Percentiles rank a stretch among this genome's conserved stretches.
Conservation (phyloP, 2,888 invertebrate species). For the Meloe dianella region DNA sequence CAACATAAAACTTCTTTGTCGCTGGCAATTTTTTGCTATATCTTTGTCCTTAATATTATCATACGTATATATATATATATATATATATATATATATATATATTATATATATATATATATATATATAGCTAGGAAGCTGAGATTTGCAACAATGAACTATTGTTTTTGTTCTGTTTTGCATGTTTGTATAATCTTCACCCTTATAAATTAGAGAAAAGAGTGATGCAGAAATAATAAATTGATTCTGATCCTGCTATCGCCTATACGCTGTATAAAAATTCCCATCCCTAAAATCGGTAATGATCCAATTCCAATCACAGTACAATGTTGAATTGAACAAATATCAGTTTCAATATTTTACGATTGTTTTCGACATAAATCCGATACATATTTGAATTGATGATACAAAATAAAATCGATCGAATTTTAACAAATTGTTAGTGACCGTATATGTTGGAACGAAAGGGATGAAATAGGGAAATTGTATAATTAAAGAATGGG, state of each 20-base stretch:
- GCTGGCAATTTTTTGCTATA: background rate
- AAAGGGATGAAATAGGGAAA: too few relatives aligned
- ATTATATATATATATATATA: background rate
- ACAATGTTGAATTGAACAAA: slow-evolving; percentile 34
- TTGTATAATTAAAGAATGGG: background rate
- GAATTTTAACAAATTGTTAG: slow-evolving; percentile 2
- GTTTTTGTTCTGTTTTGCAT: background rate
- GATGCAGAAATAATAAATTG: background rate
- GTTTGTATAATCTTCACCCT: background rate
- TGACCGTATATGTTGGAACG: background rate
- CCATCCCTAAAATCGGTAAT: background rate
- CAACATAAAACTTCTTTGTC: slow-evolving; percentile 10
- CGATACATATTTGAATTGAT: slow-evolving; percentile 43
- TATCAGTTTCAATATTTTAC: slow-evolving; percentile 42
- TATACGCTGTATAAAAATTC: background rate
- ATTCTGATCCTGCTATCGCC: background rate
- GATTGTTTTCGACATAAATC: slow-evolving; percentile 41
- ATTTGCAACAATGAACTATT: background rate
- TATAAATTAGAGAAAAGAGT: background rate
- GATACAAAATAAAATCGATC: slow-evolving; percentile 25
- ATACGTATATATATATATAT: background rate
- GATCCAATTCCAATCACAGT: background rate
- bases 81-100: background rate
- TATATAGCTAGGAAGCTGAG: background rate
- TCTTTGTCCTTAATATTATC: background rate